Evolutionary conservation across 2,888 invertebrate species (phyloP).

Genomic region (Adelphocoris suturalis): DNA sequence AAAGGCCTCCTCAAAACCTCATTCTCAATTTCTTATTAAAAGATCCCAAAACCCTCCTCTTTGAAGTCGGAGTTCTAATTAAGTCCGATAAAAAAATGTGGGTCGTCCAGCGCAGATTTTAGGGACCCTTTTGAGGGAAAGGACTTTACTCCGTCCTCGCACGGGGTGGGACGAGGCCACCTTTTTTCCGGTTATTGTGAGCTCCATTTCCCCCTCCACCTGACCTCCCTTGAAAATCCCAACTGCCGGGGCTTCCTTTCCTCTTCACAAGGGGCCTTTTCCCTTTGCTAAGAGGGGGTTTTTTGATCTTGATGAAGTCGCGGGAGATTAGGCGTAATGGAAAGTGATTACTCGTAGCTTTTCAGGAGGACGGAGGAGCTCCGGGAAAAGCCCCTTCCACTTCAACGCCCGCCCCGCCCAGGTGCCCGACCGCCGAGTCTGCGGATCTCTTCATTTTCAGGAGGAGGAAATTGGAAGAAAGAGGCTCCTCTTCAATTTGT

Average conservation of each 20-base stretch:
- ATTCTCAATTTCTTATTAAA: slow-evolving; percentile 12
- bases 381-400: not conserved
- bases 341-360: slow-evolving; percentile 64
- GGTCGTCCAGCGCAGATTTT: slow-evolving; percentile 46
- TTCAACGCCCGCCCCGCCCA: not conserved
- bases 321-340: slow-evolving; percentile 62
- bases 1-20: not conserved
- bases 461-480: slow-evolving; percentile 11
- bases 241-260: slow-evolving; percentile 14
- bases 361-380: not conserved
- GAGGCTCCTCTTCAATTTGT: slow-evolving; percentile 30
- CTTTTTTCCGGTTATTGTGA: slow-evolving; percentile 53
- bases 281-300: slow-evolving; percentile 21
- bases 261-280: slow-evolving; percentile 29
- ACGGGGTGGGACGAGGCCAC: not conserved
- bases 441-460: slow-evolving; percentile 8
- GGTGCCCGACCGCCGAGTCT: not conserved
- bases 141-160: not conserved
- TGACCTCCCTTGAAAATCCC: not conserved
- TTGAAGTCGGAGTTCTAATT: slow-evolving; percentile 50
- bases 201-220: slow-evolving; percentile 38
- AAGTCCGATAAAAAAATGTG: slow-evolving; percentile 61
- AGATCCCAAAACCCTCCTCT: not conserved
- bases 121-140: slow-evolving; percentile 1
- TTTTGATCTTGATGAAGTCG: slow-evolving; percentile 69